Conservation (phyloP, 1,140 invertebrate genomes). For the Phocides pigmalion region DNA sequence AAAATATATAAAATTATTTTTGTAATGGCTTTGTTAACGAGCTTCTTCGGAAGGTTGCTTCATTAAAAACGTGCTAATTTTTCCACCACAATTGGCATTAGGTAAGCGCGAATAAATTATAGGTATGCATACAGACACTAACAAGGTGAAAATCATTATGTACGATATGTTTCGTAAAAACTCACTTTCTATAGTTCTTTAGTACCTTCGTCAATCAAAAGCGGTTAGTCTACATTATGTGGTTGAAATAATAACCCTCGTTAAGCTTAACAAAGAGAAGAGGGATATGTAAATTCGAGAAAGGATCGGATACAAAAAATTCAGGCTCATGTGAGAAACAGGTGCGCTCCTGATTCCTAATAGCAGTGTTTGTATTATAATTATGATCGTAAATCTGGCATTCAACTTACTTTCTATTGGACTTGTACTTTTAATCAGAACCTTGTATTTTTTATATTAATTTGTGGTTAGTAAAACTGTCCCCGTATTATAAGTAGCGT, state of each 20-base stretch:
- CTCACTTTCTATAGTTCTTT: conserved; percentile 49
- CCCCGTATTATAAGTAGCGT: too few species aligned
- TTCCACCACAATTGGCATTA: conserved; percentile 40
- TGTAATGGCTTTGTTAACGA: conserved; percentile 22
- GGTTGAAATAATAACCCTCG: conserved; percentile 79
- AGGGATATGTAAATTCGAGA: conserved; percentile 79
- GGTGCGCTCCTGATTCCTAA: conserved; percentile 77
- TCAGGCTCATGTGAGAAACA: conserved; percentile 68
- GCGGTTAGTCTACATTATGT: conserved; percentile 72
- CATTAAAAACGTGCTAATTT: conserved; percentile 40
- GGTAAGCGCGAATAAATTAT: conserved; percentile 51
- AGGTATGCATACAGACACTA: conserved; percentile 54
- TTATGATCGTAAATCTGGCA: conserved; percentile 56
- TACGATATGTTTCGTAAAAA: conserved; percentile 46
- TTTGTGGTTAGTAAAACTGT: background rate
- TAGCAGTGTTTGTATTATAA: conserved; percentile 67
- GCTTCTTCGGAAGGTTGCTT: conserved; percentile 20
- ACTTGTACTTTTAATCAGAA: conserved; percentile 49
- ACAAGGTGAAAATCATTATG: conserved; percentile 68
- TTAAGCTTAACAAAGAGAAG: conserved; percentile 73
- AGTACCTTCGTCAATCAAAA: conserved; percentile 71
- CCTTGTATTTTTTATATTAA: background rate
- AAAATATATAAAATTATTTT: conserved; percentile 18
- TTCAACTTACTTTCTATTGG: conserved; percentile 59
- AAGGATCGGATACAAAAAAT: conserved; percentile 74